These are phyloP conservation scores for Noctua fimbriata DNA, from an alignment of 2,888 invertebrate species.

Conservation along the genomic window DNA sequence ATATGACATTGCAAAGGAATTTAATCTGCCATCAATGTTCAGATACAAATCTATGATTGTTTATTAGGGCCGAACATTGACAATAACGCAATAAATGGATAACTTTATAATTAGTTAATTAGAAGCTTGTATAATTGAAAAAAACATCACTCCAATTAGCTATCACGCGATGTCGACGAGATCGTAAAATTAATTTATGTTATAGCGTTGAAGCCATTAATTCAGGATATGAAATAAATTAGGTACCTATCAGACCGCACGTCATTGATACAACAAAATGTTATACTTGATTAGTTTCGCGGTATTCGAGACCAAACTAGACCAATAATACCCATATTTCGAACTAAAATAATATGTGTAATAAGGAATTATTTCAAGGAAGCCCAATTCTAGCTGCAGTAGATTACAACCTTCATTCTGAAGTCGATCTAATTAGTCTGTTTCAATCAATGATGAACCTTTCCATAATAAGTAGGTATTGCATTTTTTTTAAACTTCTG, in stretches of 20 bases:
- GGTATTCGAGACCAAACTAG: conserved; percentile 34
- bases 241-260: background rate
- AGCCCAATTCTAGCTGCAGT: conserved; percentile 2
- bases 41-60: conserved; percentile 35
- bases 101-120: conserved; percentile 41
- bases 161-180: conserved; percentile 46
- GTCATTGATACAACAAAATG: conserved; percentile 28
- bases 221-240: conserved; percentile 30
- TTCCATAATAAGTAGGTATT: background rate
- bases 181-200: conserved; percentile 30
- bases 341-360: conserved; percentile 7
- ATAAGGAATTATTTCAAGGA: conserved; percentile 15
- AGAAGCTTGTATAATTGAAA: conserved; percentile 29
- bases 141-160: conserved; percentile 36
- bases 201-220: conserved; percentile 11
- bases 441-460: background rate
- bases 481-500: background rate
- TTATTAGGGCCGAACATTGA: conserved; percentile 23
- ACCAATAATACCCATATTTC: conserved; percentile 7
- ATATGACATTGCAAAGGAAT: background rate
- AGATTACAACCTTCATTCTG: background rate
- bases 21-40: conserved; percentile 24
- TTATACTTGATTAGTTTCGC: conserved; percentile 41
- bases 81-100: conserved; percentile 28
- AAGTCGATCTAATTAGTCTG: background rate